These are phyloP conservation scores for Ectropis crepuscularia DNA, from an alignment of 2,888 invertebrate genomes.

Conservation along the genomic window DNA sequence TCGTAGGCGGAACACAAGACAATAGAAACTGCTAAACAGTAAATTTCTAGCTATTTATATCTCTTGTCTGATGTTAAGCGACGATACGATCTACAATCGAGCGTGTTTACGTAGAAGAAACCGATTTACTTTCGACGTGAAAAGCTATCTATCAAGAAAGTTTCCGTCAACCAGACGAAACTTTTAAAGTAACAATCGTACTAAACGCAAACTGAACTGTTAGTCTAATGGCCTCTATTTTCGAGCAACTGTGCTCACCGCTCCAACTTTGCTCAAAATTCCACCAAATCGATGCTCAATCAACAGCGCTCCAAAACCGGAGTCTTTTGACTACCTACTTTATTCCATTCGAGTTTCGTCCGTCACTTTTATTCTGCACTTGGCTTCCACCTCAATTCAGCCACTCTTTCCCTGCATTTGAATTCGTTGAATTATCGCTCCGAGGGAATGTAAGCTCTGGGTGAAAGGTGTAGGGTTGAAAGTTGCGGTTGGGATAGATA, in stretches of 20 bases:
- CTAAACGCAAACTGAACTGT: not conserved
- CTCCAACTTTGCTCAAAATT: constrained; percentile 9
- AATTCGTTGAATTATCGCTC: constrained; percentile 62
- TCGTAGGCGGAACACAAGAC: no score
- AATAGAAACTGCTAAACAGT: no score
- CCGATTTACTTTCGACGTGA: no score
- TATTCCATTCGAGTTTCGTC: constrained; percentile 40
- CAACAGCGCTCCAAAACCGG: constrained; percentile 24
- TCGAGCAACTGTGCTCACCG: constrained; percentile 4
- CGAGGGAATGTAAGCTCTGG: constrained; percentile 45
- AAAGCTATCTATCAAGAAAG: no score
- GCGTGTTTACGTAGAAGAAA: no score
- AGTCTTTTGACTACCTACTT: constrained; percentile 26
- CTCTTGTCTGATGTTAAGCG: no score
- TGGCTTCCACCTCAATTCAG: constrained; percentile 79
- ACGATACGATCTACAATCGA: no score
- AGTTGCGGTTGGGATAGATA: constrained; percentile 25
- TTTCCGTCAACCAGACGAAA: no score
- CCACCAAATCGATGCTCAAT: constrained; percentile 24
- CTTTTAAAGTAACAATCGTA: not conserved
- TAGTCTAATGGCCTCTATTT: not conserved
- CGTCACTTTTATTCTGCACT: constrained; percentile 82
- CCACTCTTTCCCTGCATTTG: constrained; percentile 77
- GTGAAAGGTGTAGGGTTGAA: constrained; percentile 4
- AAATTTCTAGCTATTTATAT: no score